These are phyloP conservation scores for Stenchaetothrips biformis DNA, from an alignment of 2,888 invertebrate species.

Conservation along the genomic window DNA sequence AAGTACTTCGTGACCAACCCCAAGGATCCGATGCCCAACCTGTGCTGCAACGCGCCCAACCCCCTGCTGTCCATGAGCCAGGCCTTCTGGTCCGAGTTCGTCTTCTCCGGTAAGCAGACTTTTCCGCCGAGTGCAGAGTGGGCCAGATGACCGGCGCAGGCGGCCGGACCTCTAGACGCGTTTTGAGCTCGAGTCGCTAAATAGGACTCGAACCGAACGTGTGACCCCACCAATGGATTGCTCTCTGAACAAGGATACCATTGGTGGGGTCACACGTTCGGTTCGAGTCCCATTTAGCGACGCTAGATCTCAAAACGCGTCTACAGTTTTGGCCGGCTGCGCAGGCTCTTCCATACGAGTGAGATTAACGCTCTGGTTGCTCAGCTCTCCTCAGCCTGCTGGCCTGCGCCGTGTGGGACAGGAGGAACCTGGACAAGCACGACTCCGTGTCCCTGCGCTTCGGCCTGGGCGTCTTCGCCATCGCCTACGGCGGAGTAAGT, in stretches of 20 bases:
- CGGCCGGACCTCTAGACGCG: too few relatives aligned
- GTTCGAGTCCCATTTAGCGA: too few relatives aligned
- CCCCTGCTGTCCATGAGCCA: constrained; percentile 40
- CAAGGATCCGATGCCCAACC: background rate
- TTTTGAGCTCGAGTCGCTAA: too few relatives aligned
- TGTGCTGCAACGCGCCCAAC: constrained; percentile 37
- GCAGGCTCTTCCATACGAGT: too few relatives aligned
- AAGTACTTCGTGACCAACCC: background rate
- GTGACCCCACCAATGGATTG: too few relatives aligned
- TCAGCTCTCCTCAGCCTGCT: constrained; percentile 43
- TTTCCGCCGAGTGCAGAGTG: too few relatives aligned
- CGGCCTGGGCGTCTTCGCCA: constrained; percentile 45
- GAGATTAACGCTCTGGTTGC: background rate
- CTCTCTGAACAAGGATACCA: too few relatives aligned
- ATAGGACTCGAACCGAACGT: too few relatives aligned
- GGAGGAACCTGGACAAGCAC: constrained; percentile 43
- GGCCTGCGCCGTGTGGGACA: constrained; percentile 47
- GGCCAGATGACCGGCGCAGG: too few relatives aligned
- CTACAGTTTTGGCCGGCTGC: too few relatives aligned
- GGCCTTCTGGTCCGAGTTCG: constrained; percentile 45
- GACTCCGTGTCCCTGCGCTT: constrained; percentile 47
- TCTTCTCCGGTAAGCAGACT: constrained; percentile 45
- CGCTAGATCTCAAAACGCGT: too few relatives aligned
- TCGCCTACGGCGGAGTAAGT: constrained; percentile 44
- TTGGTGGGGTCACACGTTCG: too few relatives aligned